These are phyloP conservation scores for Sebastes elongatus DNA, from an alignment of 2,797 vertebrate species.

Conservation along the genomic window DNA sequence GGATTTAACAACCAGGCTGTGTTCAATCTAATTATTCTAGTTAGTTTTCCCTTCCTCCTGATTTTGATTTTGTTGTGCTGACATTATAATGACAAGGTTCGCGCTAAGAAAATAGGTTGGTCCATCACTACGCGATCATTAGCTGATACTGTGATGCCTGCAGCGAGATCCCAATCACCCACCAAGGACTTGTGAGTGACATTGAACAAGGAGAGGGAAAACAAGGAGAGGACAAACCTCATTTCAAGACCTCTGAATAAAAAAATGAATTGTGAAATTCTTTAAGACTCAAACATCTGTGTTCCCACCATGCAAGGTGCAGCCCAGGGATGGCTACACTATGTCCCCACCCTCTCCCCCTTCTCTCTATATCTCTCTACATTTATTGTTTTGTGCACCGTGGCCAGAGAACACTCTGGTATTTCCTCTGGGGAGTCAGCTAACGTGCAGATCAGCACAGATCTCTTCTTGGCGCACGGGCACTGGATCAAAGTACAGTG, in stretches of 20 bases:
- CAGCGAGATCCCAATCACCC: neutral
- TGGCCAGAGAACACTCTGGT: constrained; percentile 63
- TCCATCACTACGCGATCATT: neutral
- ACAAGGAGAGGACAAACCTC: neutral
- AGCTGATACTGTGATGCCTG: neutral
- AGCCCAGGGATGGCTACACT: neutral
- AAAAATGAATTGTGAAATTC: neutral
- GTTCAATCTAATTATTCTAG: neutral
- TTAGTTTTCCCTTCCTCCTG: neutral
- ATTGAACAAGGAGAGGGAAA: neutral
- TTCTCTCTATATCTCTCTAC: neutral
- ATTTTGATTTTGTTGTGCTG: neutral
- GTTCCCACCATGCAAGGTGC: neutral
- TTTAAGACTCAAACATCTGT: neutral
- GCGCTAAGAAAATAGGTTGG: neutral
- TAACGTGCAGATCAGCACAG: constrained; percentile 77
- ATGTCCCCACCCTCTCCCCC: neutral
- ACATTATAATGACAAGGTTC: neutral
- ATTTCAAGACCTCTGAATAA: neutral
- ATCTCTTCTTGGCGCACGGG: constrained; percentile 12
- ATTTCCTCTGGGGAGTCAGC: constrained; percentile 75
- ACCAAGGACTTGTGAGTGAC: neutral
- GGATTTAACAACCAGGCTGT: neutral
- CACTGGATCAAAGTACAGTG: constrained; percentile 57
- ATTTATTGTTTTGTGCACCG: constrained; percentile 55